Evolutionary conservation across 2,888 invertebrate genomes (phyloP), one percentile per base, ranked within the genome.

Genomic region (Herminia tarsipennalis): DNA sequence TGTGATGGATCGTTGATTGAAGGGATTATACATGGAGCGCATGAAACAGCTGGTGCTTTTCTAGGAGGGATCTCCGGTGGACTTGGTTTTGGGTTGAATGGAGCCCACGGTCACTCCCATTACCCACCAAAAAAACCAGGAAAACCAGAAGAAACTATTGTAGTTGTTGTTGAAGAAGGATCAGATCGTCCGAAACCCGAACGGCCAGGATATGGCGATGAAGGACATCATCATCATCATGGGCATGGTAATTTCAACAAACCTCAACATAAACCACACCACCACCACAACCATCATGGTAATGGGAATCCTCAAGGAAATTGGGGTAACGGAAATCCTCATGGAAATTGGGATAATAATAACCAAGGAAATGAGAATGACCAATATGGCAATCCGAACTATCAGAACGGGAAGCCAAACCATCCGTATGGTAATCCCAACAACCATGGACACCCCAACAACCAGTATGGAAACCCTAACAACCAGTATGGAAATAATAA

Each of bases 11-110:
- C 35, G 2, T 5, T 47, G 6, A 6, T 75, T 55, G 64, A 66
- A 33, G 77, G 67, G 8, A 47, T 83, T 5, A 20, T 83, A 10
- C 44, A 69, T 9, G 61, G 67, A 33, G 77, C 76, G 12, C 78
- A 82, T 14, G 66, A 73, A 2, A 70, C 73, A 0, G 82, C 85
- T 14, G 73, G 73, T 1, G 42, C 74, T 2, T 53, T 86, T 10
- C 48, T 86, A 1, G 81, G 79, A 13, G 80, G 82, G 1, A 29
- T 78, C 0, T 32, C 70, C 8, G 61, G 74, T 1, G 77, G 75
- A 13, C 35, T 78, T 0, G 56, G 77, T 28, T 32, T 77, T 2
- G 40, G 37, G n/a, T 1, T 36, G 13, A 9, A 6, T 13, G 14
- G 13, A 22, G 21, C n/a, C 13, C 17, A 25, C 13, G 35, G 17